These are phyloP conservation scores for Syrphus vitripennis DNA, from an alignment of 2,888 invertebrate species.

Conservation along the genomic window DNA sequence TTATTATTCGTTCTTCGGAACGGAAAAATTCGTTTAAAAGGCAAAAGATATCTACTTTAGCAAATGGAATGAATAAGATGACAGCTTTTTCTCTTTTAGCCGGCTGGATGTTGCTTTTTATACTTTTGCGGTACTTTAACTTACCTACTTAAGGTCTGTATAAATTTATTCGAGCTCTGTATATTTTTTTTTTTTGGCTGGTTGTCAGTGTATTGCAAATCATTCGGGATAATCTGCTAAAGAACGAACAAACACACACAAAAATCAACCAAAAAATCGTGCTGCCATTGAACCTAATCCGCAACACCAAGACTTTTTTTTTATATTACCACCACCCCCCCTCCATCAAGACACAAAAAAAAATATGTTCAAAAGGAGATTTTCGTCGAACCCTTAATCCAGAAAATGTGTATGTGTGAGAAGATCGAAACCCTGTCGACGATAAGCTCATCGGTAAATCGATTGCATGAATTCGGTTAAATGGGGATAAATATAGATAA, in stretches of 20 bases:
- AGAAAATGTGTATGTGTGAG: constrained; percentile 36
- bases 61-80: constrained; percentile 47
- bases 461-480: constrained; percentile 57
- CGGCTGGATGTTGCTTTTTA: background rate
- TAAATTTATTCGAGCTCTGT: constrained; percentile 38
- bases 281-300: constrained; percentile 33
- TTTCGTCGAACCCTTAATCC: constrained; percentile 27
- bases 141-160: constrained; percentile 44
- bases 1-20: background rate
- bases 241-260: background rate
- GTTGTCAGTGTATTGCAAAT: constrained; percentile 44
- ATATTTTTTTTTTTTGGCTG: too few relatives aligned
- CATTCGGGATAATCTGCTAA: constrained; percentile 50
- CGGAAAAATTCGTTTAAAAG: constrained; percentile 23
- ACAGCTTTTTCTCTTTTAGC: background rate
- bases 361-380: constrained; percentile 26
- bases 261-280: constrained; percentile 1
- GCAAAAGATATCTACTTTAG: constrained; percentile 19
- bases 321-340: background rate
- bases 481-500: constrained; percentile 35
- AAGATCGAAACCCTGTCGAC: constrained; percentile 56
- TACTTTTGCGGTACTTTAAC: constrained; percentile 1
- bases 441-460: constrained; percentile 58
- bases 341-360: background rate
- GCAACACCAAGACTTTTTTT: constrained; percentile 6